These are phyloP conservation scores for Lysandra coridon DNA, from an alignment of 2,888 invertebrate genomes.

Conservation along the genomic window DNA sequence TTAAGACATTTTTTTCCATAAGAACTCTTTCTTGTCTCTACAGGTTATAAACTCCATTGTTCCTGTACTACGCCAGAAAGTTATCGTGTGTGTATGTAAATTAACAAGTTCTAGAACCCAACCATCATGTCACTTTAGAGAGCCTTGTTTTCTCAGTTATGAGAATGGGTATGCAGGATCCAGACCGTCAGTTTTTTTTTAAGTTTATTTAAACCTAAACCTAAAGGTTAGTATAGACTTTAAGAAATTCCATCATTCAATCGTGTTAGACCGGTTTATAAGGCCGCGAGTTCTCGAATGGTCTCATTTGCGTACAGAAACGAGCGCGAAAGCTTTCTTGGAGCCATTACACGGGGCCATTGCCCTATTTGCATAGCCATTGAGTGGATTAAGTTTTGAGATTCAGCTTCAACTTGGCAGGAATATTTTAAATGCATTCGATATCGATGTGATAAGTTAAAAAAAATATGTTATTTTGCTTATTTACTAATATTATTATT, in stretches of 20 bases:
- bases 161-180: too few relatives aligned
- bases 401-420: conserved; percentile 30
- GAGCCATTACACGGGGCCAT: conserved; percentile 32
- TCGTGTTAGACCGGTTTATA: conserved; percentile 22
- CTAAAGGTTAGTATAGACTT: not conserved
- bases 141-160: too few relatives aligned
- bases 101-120: too few relatives aligned
- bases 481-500: too few relatives aligned
- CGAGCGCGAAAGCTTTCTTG: conserved; percentile 34
- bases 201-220: too few relatives aligned
- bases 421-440: conserved; percentile 17
- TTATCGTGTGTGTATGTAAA: too few relatives aligned
- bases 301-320: conserved; percentile 33
- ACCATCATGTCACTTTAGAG: too few relatives aligned
- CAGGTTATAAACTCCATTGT: too few relatives aligned
- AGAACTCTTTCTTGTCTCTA: too few relatives aligned
- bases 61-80: too few relatives aligned
- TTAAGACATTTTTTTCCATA: too few relatives aligned
- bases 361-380: conserved; percentile 34
- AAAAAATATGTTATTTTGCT: not conserved
- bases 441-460: not conserved
- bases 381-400: conserved; percentile 33
- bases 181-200: too few relatives aligned
- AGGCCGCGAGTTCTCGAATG: conserved; percentile 30
- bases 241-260: not conserved